Conservation (phyloP, 2,113 vertebrate species). For the Amphilophus citrinellus region DNA sequence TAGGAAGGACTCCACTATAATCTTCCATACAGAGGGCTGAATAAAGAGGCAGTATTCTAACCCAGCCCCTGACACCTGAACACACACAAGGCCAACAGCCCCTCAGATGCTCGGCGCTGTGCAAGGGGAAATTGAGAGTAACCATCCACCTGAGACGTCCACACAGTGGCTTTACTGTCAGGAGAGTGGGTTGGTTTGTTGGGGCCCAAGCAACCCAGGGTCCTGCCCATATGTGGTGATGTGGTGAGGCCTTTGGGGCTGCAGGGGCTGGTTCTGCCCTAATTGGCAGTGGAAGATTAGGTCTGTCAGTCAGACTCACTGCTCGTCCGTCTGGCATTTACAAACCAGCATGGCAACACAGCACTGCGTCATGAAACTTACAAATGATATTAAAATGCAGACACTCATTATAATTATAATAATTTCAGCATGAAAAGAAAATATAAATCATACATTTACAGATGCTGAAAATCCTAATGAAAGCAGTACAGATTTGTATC, state of each 20-base stretch:
- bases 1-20: slow-evolving; percentile 45
- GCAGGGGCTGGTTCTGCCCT: slow-evolving; percentile 44
- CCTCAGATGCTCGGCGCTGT: slow-evolving; percentile 52
- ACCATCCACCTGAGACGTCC: slow-evolving; percentile 61
- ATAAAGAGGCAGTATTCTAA: slow-evolving; percentile 69
- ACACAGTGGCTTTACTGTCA: slow-evolving; percentile 66
- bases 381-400: neutral
- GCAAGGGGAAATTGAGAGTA: slow-evolving; percentile 49
- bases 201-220: slow-evolving; percentile 32
- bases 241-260: slow-evolving; percentile 47
- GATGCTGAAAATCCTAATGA: neutral
- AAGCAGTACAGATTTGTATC: neutral
- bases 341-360: neutral
- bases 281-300: slow-evolving; percentile 58
- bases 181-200: slow-evolving; percentile 43
- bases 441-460: neutral
- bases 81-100: slow-evolving; percentile 60
- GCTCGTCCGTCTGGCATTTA: slow-evolving; percentile 38
- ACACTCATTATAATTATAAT: neutral
- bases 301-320: slow-evolving; percentile 31
- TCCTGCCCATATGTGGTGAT: slow-evolving; percentile 67
- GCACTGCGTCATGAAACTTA: neutral
- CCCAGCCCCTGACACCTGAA: slow-evolving; percentile 66
- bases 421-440: neutral
- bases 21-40: slow-evolving; percentile 56